A percentile compares a stretch with the other conserved stretches of the same genome.
These are phyloP conservation scores for Bacillus rossius DNA, from an alignment of 1,140 invertebrate species.

Conservation along the genomic window DNA sequence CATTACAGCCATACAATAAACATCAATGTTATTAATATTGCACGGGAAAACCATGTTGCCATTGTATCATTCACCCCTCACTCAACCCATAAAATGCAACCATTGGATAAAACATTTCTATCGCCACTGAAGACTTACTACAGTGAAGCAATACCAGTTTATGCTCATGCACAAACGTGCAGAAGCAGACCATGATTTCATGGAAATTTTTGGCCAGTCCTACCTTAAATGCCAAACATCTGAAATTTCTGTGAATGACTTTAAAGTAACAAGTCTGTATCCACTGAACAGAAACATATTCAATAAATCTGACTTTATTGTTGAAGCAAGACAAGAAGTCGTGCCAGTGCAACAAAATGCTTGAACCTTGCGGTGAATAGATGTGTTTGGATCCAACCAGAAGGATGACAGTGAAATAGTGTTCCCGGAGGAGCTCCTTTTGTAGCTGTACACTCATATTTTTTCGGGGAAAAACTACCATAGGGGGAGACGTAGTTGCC, in stretches of 20 bases:
- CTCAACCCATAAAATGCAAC: constrained; percentile 27
- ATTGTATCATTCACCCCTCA: constrained; percentile 41
- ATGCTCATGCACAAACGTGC: background rate
- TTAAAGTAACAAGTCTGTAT: constrained; percentile 13
- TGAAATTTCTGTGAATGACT: constrained; percentile 32
- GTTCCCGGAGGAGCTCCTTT: too few species aligned
- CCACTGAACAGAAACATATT: too few species aligned
- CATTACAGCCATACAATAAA: constrained; percentile 24
- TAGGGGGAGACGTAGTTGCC: too few species aligned
- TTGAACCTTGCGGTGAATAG: too few species aligned
- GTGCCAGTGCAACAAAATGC: too few species aligned
- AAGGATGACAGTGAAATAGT: too few species aligned
- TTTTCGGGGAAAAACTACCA: too few species aligned
- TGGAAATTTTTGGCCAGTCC: constrained; percentile 16
- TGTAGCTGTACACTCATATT: too few species aligned
- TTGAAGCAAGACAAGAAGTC: too few species aligned
- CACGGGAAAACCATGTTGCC: constrained; percentile 27
- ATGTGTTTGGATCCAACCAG: too few species aligned
- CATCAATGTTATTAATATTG: constrained; percentile 22
- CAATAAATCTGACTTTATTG: too few species aligned
- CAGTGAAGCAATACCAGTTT: constrained; percentile 21
- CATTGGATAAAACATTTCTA: constrained; percentile 24
- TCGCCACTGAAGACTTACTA: constrained; percentile 29
- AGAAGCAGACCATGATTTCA: constrained; percentile 26
- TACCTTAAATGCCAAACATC: constrained; percentile 20